These are phyloP conservation scores for Platorchestia sp. DNA, from an alignment of 1,140 invertebrate species.

Conservation along the genomic window DNA sequence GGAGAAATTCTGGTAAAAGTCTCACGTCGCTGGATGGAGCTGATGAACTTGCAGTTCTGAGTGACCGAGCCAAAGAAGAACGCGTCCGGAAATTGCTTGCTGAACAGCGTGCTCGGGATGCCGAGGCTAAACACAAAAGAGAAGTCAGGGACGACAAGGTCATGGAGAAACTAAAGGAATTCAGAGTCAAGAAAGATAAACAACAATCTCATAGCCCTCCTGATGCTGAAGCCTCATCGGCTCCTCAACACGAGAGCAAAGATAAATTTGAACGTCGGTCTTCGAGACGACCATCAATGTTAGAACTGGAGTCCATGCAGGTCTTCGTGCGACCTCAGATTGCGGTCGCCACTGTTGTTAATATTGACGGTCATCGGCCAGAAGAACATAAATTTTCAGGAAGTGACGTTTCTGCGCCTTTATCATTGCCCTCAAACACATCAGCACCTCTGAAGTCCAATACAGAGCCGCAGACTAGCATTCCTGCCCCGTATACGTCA, in stretches of 20 bases:
- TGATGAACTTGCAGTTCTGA: constrained; percentile 27
- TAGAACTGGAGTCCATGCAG: constrained; percentile 66
- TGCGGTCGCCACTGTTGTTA: constrained; percentile 30
- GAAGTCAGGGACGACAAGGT: constrained; percentile 9
- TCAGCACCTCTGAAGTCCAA: neutral
- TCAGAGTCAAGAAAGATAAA: constrained; percentile 60
- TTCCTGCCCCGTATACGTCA: neutral
- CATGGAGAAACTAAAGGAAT: constrained; percentile 64
- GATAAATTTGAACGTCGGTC: neutral
- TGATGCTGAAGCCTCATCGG: neutral
- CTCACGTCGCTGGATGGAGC: neutral
- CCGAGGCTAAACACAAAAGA: constrained; percentile 11
- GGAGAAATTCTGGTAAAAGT: constrained; percentile 32
- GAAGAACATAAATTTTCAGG: neutral
- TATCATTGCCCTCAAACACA: neutral
- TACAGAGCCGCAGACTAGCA: neutral
- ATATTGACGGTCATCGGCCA: constrained; percentile 3
- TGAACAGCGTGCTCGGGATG: constrained; percentile 60
- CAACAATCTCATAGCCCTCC: constrained; percentile 15
- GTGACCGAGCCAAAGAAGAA: constrained; percentile 73
- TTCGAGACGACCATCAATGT: constrained; percentile 59
- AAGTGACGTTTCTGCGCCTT: neutral
- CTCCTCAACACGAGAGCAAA: neutral
- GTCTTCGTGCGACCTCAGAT: constrained; percentile 61
- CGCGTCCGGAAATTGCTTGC: constrained; percentile 61